Percentiles rank a stretch among this genome's conserved stretches.
These are phyloP conservation scores for Tholera decimalis DNA, from an alignment of 2,888 invertebrate genomes.

Conservation along the genomic window DNA sequence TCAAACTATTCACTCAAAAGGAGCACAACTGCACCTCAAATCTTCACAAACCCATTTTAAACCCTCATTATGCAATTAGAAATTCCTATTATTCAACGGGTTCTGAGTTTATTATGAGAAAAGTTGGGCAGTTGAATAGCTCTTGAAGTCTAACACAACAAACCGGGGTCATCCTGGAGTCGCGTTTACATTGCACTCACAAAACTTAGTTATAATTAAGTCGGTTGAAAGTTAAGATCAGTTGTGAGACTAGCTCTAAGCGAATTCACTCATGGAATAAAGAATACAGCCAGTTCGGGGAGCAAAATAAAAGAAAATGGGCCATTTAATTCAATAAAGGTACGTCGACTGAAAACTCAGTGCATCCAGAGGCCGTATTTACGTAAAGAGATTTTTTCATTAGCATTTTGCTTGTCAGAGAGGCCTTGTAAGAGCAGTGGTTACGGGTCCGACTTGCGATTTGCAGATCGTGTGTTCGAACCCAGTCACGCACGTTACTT, in stretches of 20 bases:
- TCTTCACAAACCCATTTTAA: slow-evolving; percentile 3
- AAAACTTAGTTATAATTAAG: slow-evolving; percentile 51
- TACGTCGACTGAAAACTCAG: no score
- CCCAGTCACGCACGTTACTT: no score
- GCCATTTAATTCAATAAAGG: no score
- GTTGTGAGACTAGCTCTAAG: background rate
- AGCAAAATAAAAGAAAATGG: no score
- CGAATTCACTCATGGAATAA: slow-evolving; percentile 26
- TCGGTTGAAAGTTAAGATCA: slow-evolving; percentile 32
- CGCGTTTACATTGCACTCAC: slow-evolving; percentile 57
- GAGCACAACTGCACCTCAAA: background rate
- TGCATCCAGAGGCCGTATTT: no score
- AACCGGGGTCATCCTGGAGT: slow-evolving; percentile 34
- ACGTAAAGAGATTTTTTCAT: no score
- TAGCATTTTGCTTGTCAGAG: no score
- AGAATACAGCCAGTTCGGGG: background rate
- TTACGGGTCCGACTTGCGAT: no score
- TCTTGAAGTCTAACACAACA: slow-evolving; percentile 65
- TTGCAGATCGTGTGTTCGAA: no score
- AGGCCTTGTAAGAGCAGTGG: no score
- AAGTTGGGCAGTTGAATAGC: slow-evolving; percentile 61
- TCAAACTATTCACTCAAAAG: background rate
- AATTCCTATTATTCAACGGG: slow-evolving; percentile 52
- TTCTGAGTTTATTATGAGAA: slow-evolving; percentile 61
- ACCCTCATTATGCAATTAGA: slow-evolving; percentile 55